These are phyloP conservation scores for Presbytis comata DNA, from an alignment of 2,797 vertebrate genomes.

Conservation along the genomic window DNA sequence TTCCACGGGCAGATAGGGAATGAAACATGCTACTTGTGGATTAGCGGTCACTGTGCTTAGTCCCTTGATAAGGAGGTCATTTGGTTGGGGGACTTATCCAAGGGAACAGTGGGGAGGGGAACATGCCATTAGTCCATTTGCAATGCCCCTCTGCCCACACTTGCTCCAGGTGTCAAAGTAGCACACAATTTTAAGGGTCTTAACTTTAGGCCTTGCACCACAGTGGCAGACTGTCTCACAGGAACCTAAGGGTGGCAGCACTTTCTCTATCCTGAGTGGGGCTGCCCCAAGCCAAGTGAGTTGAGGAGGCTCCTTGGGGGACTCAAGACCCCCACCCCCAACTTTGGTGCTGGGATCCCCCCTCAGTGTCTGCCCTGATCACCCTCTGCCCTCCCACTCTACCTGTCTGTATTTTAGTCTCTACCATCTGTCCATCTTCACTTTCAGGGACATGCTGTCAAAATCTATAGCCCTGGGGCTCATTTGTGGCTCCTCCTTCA, in stretches of 20 bases:
- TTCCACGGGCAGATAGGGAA: neutral
- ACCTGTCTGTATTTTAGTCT: neutral
- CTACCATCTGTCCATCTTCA: neutral
- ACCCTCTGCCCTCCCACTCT: neutral
- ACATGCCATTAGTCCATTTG: fast-evolving
- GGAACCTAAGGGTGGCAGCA: neutral
- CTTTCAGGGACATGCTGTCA: neutral
- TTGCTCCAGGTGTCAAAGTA: neutral
- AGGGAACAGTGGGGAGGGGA: neutral
- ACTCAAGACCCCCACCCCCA: neutral
- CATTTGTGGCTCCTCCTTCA: conserved; percentile 56
- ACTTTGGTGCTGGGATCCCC: neutral
- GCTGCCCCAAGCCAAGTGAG: neutral
- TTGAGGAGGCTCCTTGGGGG: neutral
- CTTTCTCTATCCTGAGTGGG: neutral
- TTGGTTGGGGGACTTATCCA: neutral
- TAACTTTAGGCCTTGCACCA: neutral
- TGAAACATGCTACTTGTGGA: neutral
- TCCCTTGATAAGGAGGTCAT: neutral
- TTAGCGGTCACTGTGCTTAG: neutral
- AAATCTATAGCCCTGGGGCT: neutral
- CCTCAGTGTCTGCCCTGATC: neutral
- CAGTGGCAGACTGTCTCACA: neutral
- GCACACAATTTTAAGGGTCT: neutral
- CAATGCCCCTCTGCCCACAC: neutral